Conservation (phyloP, 2,888 invertebrate genomes). For the Drosophila neotestacea region DNA sequence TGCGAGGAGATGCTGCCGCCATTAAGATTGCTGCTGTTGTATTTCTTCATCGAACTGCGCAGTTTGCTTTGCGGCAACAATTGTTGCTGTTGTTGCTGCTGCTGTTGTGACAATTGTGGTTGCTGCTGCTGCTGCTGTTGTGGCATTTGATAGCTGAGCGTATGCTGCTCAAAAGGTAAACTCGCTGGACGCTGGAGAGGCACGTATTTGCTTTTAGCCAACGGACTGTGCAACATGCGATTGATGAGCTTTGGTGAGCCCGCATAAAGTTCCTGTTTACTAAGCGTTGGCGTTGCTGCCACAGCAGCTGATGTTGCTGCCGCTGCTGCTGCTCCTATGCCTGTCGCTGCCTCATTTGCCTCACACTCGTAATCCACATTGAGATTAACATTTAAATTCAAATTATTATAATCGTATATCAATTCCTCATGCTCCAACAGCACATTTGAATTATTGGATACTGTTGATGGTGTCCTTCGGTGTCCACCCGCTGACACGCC, state of each 20-base stretch:
- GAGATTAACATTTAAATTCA: slow-evolving; percentile 67
- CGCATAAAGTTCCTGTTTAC: slow-evolving; percentile 80
- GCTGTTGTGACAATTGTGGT: slow-evolving; percentile 13
- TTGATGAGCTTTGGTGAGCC: slow-evolving; percentile 80
- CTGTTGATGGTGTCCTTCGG: slow-evolving; percentile 92
- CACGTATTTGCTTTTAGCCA: slow-evolving; percentile 68
- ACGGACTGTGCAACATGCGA: slow-evolving; percentile 75
- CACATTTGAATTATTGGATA: slow-evolving; percentile 86
- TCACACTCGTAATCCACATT: slow-evolving; percentile 54
- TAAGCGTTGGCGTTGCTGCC: slow-evolving; percentile 51
- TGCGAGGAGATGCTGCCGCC: slow-evolving; percentile 78
- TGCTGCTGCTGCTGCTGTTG: slow-evolving; percentile 20
- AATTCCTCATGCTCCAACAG: slow-evolving; percentile 85
- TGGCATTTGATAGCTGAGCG: slow-evolving; percentile 51
- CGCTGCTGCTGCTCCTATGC: not conserved
- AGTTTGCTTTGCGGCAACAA: slow-evolving; percentile 86
- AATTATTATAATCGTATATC: slow-evolving; percentile 81
- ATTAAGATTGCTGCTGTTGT: slow-evolving; percentile 84
- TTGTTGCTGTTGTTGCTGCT: slow-evolving; percentile 21
- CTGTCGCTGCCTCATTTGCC: slow-evolving; percentile 14
- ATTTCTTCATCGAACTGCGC: slow-evolving; percentile 92
- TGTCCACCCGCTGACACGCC: slow-evolving; percentile 86
- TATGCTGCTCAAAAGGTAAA: slow-evolving; percentile 85
- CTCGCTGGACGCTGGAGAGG: slow-evolving; percentile 83
- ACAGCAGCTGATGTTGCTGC: not conserved